These are phyloP conservation scores for Temnothorax rugatulus DNA, from an alignment of 2,888 invertebrate genomes.

Conservation along the genomic window DNA sequence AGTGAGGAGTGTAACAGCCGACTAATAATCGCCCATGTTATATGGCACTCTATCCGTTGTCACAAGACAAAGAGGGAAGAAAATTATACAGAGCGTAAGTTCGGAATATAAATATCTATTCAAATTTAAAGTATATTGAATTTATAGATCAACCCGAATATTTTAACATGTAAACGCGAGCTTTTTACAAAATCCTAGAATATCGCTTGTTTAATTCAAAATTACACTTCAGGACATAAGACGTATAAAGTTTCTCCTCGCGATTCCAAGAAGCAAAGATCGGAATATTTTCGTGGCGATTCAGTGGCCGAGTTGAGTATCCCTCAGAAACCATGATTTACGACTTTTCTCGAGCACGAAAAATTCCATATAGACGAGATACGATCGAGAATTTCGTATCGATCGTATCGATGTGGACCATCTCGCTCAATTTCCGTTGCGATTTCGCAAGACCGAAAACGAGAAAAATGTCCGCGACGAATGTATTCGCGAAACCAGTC, in stretches of 20 bases:
- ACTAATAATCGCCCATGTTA: slow-evolving; percentile 20
- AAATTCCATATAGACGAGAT: not conserved
- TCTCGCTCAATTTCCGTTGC: slow-evolving; percentile 21
- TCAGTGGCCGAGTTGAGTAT: not conserved
- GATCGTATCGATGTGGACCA: not conserved
- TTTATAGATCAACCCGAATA: not conserved
- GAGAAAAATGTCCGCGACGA: slow-evolving; percentile 63
- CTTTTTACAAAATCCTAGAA: not conserved
- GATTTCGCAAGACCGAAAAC: slow-evolving; percentile 67
- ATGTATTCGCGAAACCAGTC: slow-evolving; percentile 70
- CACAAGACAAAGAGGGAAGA: not conserved
- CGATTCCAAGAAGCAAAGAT: not conserved
- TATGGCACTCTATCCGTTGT: not conserved
- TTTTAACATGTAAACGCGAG: not conserved
- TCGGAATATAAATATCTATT: not conserved
- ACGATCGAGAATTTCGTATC: slow-evolving; percentile 15
- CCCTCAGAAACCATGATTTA: not conserved
- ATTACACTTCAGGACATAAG: not conserved
- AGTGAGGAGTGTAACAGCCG: slow-evolving; percentile 12
- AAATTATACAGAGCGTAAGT: not conserved
- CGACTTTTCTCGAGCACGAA: not conserved
- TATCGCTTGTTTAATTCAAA: not conserved
- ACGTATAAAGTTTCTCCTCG: not conserved
- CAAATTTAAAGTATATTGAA: not conserved
- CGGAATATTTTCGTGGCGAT: not conserved